A percentile compares a stretch with the other conserved stretches of the same genome.
Conservation (phyloP, 2,113 vertebrate species). For the Passerina amoena region DNA sequence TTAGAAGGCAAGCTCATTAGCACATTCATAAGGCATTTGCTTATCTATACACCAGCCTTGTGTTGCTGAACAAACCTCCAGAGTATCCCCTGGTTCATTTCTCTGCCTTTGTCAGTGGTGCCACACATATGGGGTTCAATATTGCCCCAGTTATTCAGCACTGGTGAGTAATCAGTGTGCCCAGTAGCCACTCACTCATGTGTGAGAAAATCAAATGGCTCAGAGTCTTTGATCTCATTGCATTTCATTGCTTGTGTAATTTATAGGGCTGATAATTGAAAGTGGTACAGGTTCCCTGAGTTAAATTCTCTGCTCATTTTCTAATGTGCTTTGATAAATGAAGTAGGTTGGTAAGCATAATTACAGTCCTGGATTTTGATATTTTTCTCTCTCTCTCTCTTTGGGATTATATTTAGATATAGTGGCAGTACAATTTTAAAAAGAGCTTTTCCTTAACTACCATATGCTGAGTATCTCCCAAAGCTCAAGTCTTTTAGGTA, state of each 20-base stretch:
- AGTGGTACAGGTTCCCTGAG: background rate
- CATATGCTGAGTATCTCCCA: constrained; percentile 15
- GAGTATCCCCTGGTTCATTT: constrained; percentile 29
- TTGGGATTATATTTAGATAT: constrained; percentile 45
- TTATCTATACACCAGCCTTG: constrained; percentile 15
- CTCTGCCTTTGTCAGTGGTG: background rate
- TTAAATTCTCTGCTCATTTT: background rate
- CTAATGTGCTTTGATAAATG: constrained; percentile 40
- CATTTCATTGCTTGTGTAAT: constrained; percentile 52
- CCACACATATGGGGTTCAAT: background rate
- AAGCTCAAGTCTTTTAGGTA: background rate
- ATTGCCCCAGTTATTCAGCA: constrained; percentile 34
- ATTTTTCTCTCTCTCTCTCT: background rate
- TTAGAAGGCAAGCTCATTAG: constrained; percentile 38
- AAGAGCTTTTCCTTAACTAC: constrained; percentile 25
- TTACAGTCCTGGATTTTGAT: background rate
- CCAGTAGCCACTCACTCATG: constrained; percentile 15
- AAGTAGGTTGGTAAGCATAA: constrained; percentile 33
- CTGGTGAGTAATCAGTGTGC: constrained; percentile 44
- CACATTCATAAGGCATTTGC: constrained; percentile 38
- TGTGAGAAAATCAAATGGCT: constrained; percentile 52
- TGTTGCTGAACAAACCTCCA: background rate
- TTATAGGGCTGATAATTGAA: constrained; percentile 42
- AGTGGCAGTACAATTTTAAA: constrained; percentile 16
- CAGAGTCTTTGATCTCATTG: constrained; percentile 59